Evolutionary conservation across 2,797 vertebrate species (phyloP).

Genomic region (Acanthiza pusilla): DNA sequence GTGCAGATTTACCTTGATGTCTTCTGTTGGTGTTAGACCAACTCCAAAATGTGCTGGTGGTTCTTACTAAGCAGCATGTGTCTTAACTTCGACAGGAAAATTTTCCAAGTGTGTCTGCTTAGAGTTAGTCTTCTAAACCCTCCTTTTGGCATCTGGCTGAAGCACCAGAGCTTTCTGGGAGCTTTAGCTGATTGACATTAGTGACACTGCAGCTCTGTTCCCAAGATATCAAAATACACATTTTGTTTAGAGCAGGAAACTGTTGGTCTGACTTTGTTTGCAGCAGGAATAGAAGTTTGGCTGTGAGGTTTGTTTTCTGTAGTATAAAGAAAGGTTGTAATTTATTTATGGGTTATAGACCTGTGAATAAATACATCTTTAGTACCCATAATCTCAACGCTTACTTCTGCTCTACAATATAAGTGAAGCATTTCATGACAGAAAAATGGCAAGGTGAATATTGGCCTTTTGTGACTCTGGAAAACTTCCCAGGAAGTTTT

Average conservation of each 20-base stretch:
- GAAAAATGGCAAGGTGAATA: background rate
- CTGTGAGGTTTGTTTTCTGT: background rate
- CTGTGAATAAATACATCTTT: conserved; percentile 32
- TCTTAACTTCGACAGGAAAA: background rate
- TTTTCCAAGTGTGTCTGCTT: background rate
- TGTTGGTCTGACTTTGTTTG: background rate
- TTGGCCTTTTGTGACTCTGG: background rate
- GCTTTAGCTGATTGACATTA: background rate
- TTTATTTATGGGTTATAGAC: conserved; percentile 5
- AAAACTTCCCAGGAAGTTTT: background rate
- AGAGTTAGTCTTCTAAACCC: background rate
- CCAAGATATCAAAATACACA: background rate
- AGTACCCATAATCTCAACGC: background rate
- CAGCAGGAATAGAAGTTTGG: background rate
- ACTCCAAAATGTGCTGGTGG: background rate
- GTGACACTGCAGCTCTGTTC: background rate
- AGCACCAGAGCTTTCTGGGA: background rate
- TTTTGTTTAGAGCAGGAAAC: background rate
- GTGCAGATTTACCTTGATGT: background rate
- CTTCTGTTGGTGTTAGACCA: background rate
- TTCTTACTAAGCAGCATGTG: background rate
- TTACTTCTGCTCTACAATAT: conserved; percentile 18
- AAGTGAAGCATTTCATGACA: conserved; percentile 16
- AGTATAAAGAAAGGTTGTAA: background rate
- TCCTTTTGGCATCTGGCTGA: background rate